Base-by-base conservation (phyloP, 2,113 vertebrate genomes). In the Paramisgurnus dabryanus region DNA sequence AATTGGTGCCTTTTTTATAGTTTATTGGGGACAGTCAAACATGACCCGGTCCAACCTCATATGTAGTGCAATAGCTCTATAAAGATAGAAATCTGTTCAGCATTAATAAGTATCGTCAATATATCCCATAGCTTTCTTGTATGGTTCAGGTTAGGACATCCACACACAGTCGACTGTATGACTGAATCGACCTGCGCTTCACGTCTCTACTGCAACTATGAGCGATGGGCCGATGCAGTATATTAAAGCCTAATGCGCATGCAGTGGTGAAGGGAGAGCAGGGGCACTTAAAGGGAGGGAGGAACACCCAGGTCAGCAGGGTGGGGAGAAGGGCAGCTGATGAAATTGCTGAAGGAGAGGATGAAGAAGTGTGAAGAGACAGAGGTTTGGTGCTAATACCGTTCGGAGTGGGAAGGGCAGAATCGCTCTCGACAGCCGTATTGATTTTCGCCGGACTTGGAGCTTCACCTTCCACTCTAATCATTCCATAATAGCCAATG, bases 401-500 rank as follows among this genome's bases (percentile, higher is more conserved):
- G 88, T 89, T 93, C 79, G 80, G 90, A 90, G 90, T 88, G 83
- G 91, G 89, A 88, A 90, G 90, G 91, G 94, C 96, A 95, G 96
- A 96, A 98, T 98, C 92, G 94, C 95, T 98, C 95, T 96, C 96
- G 97, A 98, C 98, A 89, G 94, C 92, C 87, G 89, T 98, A 99
- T 98, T 98, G 98, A 99, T 99, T 99, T 99, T 97, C 92, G 89
- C 95, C 94, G 95, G 97, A 96, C 96, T 97, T 95, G 95, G 95
- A 98, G 96, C 96, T 96, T 99, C 97, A 98, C 96, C 98, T 98
- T 98, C 96, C 96, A 95, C 96, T 96, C 96, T 99, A 97, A 98
- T 99, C 96, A 98, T 98, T 95, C 95, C 94, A 94, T 98, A 98
- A 99, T 99, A 96, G 96, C 96, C 97, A 96, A 96, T 96, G 96